These are phyloP conservation scores for Aulostomus chinensis DNA, from an alignment of 2,797 vertebrate genomes.

Conservation along the genomic window DNA sequence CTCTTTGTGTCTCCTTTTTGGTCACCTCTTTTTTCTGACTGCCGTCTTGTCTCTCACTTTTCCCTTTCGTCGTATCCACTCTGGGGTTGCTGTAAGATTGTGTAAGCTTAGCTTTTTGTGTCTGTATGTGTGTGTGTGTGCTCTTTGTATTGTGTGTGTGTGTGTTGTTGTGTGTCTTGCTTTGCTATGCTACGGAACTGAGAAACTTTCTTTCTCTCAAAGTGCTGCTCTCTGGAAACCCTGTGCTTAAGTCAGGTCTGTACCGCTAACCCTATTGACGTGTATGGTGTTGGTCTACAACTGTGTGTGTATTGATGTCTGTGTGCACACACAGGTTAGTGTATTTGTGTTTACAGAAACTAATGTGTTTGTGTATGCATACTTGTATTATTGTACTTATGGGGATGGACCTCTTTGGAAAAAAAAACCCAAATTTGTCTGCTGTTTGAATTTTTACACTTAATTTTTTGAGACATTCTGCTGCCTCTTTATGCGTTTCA, in stretches of 20 bases:
- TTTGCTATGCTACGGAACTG: conserved; percentile 72
- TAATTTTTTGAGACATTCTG: too few relatives aligned
- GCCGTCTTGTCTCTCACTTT: conserved; percentile 28
- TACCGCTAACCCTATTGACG: conserved; percentile 73
- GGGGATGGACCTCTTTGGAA: conserved; percentile 44
- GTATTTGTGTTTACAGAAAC: conserved; percentile 49
- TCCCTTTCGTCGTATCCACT: conserved; percentile 33
- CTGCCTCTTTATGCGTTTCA: too few relatives aligned
- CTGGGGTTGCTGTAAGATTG: conserved; percentile 30
- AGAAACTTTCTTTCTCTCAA: conserved; percentile 80
- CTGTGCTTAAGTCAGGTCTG: conserved; percentile 84
- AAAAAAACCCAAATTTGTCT: too few relatives aligned
- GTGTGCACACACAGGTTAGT: conserved; percentile 41
- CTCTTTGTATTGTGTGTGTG: conserved; percentile 12
- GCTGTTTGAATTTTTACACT: too few relatives aligned
- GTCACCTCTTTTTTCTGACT: conserved; percentile 50
- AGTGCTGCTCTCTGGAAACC: conserved; percentile 85
- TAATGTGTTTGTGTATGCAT: conserved; percentile 41
- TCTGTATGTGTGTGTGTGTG: conserved; percentile 11
- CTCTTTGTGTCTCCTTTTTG: conserved; percentile 62
- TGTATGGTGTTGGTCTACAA: conserved; percentile 53
- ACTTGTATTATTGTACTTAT: conserved; percentile 63
- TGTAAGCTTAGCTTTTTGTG: conserved; percentile 24
- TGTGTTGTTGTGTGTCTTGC: conserved; percentile 47
- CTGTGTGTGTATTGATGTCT: conserved; percentile 48